A percentile compares a stretch with the other conserved stretches of the same genome.
phyloP scores from a whole-genome alignment of 2,797 vertebrate genomes.

The Varecia variegata region DNA sequence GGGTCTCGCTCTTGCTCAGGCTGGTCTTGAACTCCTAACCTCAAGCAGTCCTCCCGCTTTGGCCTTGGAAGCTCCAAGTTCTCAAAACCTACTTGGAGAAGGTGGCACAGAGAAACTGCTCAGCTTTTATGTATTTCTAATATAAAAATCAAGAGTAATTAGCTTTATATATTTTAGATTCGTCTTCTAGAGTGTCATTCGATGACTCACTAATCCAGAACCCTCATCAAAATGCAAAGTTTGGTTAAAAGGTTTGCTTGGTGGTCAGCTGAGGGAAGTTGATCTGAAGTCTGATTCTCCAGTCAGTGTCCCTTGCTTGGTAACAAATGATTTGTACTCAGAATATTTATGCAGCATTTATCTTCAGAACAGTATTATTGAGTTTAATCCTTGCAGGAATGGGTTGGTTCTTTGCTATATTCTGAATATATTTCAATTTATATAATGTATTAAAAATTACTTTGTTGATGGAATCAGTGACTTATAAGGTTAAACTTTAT shows the following conservation, averaged over 20 bases:
- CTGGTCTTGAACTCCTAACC: no score
- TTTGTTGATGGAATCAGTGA: not conserved
- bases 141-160: conserved; percentile 21
- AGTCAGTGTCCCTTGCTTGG: not conserved
- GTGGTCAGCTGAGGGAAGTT: not conserved
- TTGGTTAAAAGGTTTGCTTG: conserved; percentile 10
- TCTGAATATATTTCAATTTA: conserved; percentile 45
- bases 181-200: conserved; percentile 16
- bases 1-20: no score
- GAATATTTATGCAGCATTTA: not conserved
- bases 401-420: not conserved
- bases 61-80: not conserved
- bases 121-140: conserved; percentile 17
- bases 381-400: not conserved
- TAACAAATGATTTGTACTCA: not conserved
- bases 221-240: conserved; percentile 13
- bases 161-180: conserved; percentile 35
- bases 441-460: not conserved
- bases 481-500: not conserved
- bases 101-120: not conserved
- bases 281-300: not conserved
- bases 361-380: not conserved
- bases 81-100: not conserved
- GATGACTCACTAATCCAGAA: conserved; percentile 9
- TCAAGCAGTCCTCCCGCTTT: no score